These are phyloP conservation scores for Acanthopagrus latus DNA, from an alignment of 2,797 vertebrate species.

Conservation along the genomic window DNA sequence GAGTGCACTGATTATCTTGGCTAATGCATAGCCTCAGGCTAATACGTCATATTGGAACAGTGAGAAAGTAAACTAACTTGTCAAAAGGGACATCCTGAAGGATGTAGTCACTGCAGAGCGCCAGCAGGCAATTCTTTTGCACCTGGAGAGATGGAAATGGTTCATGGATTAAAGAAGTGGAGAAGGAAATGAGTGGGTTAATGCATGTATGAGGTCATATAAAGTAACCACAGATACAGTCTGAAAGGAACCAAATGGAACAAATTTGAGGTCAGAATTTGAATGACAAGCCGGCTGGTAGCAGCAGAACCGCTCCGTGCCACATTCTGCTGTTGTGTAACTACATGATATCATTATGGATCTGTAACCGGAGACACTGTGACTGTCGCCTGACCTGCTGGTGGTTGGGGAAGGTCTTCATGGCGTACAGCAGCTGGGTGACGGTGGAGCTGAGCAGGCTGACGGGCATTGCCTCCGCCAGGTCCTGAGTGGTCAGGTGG, in stretches of 20 bases:
- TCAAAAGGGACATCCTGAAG: conserved; percentile 96
- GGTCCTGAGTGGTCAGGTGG: conserved; percentile 92
- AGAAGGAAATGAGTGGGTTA: conserved; percentile 2
- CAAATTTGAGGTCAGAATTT: background rate
- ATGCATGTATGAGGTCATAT: background rate
- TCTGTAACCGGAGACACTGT: background rate
- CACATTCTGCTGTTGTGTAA: conserved; percentile 8
- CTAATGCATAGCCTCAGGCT: background rate
- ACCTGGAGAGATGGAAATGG: conserved; percentile 82
- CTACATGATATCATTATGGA: background rate
- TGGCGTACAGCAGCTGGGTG: conserved; percentile 89
- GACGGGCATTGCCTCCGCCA: conserved; percentile 89
- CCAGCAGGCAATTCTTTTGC: conserved; percentile 95
- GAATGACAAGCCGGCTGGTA: conserved; percentile 6
- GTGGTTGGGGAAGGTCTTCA: conserved; percentile 93
- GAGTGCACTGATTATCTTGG: conserved; percentile 43
- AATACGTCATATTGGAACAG: conserved; percentile 9
- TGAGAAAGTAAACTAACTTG: conserved; percentile 84
- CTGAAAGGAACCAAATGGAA: background rate
- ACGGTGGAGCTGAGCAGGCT: conserved; percentile 90
- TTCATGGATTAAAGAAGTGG: conserved; percentile 8
- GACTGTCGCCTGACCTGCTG: conserved; percentile 85
- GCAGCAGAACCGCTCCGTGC: background rate
- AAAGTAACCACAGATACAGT: background rate
- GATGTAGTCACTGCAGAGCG: conserved; percentile 94